phyloP scores from a whole-genome alignment of 2,888 invertebrate species.

The Ceratothoa steindachneri region DNA sequence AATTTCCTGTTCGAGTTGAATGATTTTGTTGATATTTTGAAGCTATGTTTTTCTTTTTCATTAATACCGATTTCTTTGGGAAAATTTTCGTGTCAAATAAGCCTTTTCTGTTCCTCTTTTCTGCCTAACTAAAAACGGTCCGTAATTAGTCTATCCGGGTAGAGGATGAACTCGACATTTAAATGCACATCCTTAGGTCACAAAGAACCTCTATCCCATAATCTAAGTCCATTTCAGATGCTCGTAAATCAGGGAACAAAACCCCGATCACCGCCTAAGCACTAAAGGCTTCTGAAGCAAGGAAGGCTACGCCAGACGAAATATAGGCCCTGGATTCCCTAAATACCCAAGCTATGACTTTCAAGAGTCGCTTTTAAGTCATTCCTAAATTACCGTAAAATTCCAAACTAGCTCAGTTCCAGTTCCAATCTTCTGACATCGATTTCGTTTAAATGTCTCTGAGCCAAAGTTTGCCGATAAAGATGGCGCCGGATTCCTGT shows the following conservation, averaged over 20 bases:
- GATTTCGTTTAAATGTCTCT: background rate
- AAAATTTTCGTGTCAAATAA: no score
- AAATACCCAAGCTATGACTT: background rate
- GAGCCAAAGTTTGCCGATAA: background rate
- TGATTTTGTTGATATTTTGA: no score
- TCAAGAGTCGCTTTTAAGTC: background rate
- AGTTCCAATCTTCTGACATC: background rate
- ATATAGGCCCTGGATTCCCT: background rate
- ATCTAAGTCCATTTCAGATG: background rate
- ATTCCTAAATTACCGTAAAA: background rate
- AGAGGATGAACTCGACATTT: no score
- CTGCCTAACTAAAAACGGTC: no score
- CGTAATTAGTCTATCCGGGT: no score
- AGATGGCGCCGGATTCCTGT: background rate
- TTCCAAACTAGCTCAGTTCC: background rate
- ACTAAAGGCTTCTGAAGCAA: background rate
- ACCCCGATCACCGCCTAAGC: no score
- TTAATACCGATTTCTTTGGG: no score
- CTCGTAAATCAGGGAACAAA: background rate
- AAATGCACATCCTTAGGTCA: no score
- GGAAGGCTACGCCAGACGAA: background rate
- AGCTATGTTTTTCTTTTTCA: no score
- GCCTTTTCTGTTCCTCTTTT: no score
- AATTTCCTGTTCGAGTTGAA: no score
- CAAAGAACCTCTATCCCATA: background rate